Conservation (phyloP, 2,797 vertebrate genomes). For the Arremon brunneinucha region DNA sequence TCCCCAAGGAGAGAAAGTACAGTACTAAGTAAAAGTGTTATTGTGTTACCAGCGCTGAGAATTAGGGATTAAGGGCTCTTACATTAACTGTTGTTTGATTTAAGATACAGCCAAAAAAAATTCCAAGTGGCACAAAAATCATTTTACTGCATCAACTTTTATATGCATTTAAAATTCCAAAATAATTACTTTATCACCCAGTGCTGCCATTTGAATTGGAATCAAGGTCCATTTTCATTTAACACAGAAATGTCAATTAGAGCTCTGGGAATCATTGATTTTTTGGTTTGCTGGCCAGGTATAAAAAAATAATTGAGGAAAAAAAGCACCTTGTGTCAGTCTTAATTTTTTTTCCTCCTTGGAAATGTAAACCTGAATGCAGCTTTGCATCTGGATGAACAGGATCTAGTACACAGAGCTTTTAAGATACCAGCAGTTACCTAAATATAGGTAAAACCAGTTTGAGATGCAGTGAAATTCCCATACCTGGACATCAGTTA, state of each 20-base stretch:
- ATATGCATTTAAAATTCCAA: constrained; percentile 41
- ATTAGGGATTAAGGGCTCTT: constrained; percentile 26
- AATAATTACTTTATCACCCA: constrained; percentile 55
- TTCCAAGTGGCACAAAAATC: not conserved
- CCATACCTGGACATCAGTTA: not conserved
- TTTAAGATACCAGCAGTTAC: not conserved
- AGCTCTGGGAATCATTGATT: constrained; percentile 38
- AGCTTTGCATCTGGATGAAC: not conserved
- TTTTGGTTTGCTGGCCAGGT: constrained; percentile 44
- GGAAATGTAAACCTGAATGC: not conserved
- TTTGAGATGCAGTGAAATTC: not conserved
- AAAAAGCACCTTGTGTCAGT: not conserved
- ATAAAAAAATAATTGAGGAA: not conserved
- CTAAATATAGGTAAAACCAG: not conserved
- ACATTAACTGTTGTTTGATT: constrained; percentile 22
- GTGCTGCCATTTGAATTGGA: constrained; percentile 36
- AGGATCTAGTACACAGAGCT: not conserved
- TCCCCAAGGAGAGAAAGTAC: constrained; percentile 8
- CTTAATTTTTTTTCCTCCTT: not conserved
- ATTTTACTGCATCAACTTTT: constrained; percentile 48
- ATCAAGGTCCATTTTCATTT: constrained; percentile 56
- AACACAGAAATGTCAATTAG: constrained; percentile 56
- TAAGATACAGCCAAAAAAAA: constrained; percentile 11
- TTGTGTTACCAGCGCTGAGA: constrained; percentile 12
- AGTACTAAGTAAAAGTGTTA: not conserved